Percentiles rank a stretch among this genome's conserved stretches.
Evolutionary conservation across 2,797 vertebrate genomes (phyloP).

Genomic region (Halcyon leucocephala): DNA sequence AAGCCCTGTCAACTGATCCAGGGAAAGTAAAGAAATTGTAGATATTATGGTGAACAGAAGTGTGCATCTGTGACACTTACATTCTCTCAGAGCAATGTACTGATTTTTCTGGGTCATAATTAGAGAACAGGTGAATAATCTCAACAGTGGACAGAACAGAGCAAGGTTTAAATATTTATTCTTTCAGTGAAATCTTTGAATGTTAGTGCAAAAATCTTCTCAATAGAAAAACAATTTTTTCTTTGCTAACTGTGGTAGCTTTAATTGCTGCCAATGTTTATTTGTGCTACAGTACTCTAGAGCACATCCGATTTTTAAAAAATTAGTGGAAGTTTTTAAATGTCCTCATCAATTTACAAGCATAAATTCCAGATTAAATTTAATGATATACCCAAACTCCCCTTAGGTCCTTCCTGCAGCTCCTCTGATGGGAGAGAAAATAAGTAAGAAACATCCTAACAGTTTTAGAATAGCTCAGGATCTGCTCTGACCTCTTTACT

Average conservation of each 20-base stretch:
- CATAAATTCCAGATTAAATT: not conserved
- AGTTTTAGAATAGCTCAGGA: not conserved
- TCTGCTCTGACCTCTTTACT: not conserved
- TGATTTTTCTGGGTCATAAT: slow-evolving; percentile 20
- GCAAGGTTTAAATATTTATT: slow-evolving; percentile 44
- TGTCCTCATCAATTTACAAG: not conserved
- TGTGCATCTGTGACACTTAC: not conserved
- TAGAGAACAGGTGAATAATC: not conserved
- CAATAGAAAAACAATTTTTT: not conserved
- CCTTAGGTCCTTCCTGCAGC: not conserved
- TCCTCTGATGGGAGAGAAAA: not conserved
- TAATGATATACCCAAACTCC: not conserved
- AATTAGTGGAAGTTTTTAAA: not conserved
- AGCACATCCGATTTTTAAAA: accelerated
- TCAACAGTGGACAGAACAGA: not conserved
- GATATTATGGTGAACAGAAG: not conserved
- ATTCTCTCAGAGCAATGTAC: not conserved
- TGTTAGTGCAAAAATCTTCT: not conserved
- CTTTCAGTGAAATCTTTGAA: not conserved
- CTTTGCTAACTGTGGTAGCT: not conserved
- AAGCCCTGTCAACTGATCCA: not conserved
- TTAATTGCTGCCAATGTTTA: not conserved
- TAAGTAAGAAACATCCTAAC: not conserved
- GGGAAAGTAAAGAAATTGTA: not conserved
- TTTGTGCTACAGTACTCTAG: not conserved